Evolutionary conservation across 2,888 invertebrate genomes (phyloP), one percentile per base, ranked within the genome.

Genomic region (Dexiosoma caninum): DNA sequence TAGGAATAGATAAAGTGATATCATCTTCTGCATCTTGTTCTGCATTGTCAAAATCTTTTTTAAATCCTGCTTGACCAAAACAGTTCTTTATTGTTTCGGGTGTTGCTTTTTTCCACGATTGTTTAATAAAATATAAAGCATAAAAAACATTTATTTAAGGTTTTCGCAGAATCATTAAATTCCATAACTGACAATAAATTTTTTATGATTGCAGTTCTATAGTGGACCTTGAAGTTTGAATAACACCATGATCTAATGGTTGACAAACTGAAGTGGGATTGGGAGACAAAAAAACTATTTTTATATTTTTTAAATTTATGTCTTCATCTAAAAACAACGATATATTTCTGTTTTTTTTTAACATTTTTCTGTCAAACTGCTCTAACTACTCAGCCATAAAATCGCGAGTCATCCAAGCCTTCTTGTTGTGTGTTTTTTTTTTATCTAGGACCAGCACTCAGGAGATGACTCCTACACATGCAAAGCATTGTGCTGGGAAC

Each of bases 341-440:
- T 59, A 72, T 59, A 8, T 72, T 76, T 76, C 72, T 72, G 5
- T 70, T 57, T 55, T 76, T 40, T 32, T 6, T 55, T 27, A 19
- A 21, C 42, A 81, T 76, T 78, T 55, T 78, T 23, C 27, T 67
- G 66, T 78, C 64, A 37, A 82, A 70, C 30, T 74, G 10, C n/a
- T n/a, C 21, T 30, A 78, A 37, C 78, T 84, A 51, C 69, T 83
- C 62, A 78, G 71, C 44, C 79, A 85, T 77, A 19, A 23, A n/a
- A 23, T 85, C 55, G 72, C 84, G 40, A 16, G 81, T 83, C 84
- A 85, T 84, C 85, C 83, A 81, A 37, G 81, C 79, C 69, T 84
- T 83, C 67, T 81, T 83, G 66, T 84, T 84, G 6, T 53, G 37
- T 14, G 72, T 46, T 55, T 83, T 82, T 19, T n/a, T n/a, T n/a